A percentile compares a stretch with the other conserved stretches of the same genome.
Conservation (phyloP, 2,888 invertebrate genomes). For the Steinernema carpocapsae region DNA sequence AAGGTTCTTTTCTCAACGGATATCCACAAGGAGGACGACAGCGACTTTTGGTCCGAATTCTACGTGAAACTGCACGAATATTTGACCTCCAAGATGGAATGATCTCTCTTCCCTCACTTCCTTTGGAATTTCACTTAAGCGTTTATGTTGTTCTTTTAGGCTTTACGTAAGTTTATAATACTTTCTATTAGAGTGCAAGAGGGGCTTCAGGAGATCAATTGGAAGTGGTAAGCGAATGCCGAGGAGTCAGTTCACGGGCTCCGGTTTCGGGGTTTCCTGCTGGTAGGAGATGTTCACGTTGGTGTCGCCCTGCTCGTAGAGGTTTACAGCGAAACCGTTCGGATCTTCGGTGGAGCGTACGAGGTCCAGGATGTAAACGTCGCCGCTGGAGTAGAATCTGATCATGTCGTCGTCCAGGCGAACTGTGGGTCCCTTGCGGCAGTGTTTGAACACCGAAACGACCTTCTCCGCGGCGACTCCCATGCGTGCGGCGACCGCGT, state of each 20-base stretch:
- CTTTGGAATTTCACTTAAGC: background rate
- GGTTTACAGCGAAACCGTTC: conserved; percentile 25
- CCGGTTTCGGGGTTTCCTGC: background rate
- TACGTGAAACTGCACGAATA: conserved; percentile 29
- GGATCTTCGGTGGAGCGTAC: conserved; percentile 24
- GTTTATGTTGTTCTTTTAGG: conserved; percentile 11
- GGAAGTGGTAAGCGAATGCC: background rate
- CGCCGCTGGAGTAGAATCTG: conserved; percentile 27
- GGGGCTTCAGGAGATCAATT: background rate
- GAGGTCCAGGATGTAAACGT: conserved; percentile 8
- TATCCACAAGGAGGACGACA: conserved; percentile 40
- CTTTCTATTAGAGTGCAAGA: background rate
- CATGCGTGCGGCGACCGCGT: conserved; percentile 63
- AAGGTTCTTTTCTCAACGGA: conserved; percentile 47
- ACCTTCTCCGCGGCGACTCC: conserved; percentile 73
- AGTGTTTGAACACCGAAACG: conserved; percentile 98
- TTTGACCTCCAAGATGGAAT: background rate
- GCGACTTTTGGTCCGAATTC: conserved; percentile 37
- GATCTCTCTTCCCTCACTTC: conserved; percentile 22
- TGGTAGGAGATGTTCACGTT: background rate
- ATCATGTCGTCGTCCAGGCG: conserved; percentile 86
- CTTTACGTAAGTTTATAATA: background rate
- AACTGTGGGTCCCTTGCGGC: conserved; percentile 98
- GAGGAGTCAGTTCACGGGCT: background rate
- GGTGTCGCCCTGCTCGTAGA: conserved; percentile 20